Evolutionary conservation across 2,113 vertebrate species (phyloP).

Genomic region (Podiceps cristatus): DNA sequence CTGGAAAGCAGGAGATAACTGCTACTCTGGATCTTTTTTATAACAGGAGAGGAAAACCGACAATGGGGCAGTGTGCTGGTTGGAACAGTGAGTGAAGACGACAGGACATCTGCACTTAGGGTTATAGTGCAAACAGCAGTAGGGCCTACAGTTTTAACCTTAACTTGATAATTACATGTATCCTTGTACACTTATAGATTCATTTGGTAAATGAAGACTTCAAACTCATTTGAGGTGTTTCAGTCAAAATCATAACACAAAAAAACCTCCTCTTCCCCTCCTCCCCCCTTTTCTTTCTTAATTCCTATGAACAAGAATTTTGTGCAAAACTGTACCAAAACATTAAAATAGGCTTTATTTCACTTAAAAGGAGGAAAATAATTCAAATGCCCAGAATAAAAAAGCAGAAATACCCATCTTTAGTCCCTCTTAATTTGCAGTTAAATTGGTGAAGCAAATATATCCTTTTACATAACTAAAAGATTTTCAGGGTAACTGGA

Average conservation of each 20-base stretch:
- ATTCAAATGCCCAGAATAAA: neutral
- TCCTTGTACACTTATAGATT: neutral
- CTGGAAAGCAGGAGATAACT: neutral
- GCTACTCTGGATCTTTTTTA: neutral
- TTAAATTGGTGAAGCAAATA: neutral
- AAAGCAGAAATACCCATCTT: neutral
- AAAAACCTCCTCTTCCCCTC: rapidly evolving
- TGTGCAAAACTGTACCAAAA: neutral
- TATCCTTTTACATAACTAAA: neutral
- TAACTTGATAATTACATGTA: neutral
- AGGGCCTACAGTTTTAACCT: neutral
- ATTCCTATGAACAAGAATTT: neutral
- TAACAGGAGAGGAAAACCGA: neutral
- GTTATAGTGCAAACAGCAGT: rapidly evolving
- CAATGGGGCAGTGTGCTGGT: neutral
- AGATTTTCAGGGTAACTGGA: rapidly evolving
- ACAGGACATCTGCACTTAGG: neutral
- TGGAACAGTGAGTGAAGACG: neutral
- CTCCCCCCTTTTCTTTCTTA: neutral
- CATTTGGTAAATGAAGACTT: neutral
- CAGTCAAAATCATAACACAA: neutral
- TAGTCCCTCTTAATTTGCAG: neutral
- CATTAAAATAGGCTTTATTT: neutral
- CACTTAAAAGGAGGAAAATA: neutral
- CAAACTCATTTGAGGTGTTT: neutral